Base-by-base conservation (phyloP, 2,888 invertebrate genomes). In the Coelinius sp. region DNA sequence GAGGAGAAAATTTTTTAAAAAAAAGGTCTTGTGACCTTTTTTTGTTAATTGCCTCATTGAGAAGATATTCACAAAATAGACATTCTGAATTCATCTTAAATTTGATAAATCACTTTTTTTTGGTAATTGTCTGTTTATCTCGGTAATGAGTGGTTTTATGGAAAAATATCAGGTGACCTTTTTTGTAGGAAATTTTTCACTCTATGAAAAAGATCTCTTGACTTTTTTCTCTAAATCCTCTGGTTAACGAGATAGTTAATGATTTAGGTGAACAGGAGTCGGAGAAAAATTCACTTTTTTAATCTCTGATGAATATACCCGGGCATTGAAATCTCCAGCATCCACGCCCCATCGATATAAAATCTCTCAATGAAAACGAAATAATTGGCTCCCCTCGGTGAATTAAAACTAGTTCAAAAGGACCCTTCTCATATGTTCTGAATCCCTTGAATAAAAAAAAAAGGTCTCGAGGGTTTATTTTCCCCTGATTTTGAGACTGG, bases 321-420 rank as follows among this genome's bases (percentile, higher is more conserved):
- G 14, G 35, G 59, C 59, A 59, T 59, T 59, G 27, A 59, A 59
- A 27, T 59, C 59, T 59, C 59, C 59, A 59, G 59, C 59, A 59
- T 59, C 59, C 59, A 59, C 59, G 59, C 59, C 59, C 59, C 59
- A 27, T 31, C 59, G 12, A 56, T 56, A 27, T 56, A 27, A 22
- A 27, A 7, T 27, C 59, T n/a, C 59, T 1, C 59, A 35, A 59
- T 59, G 1, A 59, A 56, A 27, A 1, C 14, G 27, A 56, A 27
- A 27, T 56, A 27, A 56, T 56, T 27, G 31, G n/a, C 17, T 59
- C 35, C 53, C 53, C 14, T 6, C 2, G 31, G 35, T 31, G 31
- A 59, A 31, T 17, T 7, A 17, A 20, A 31, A 7, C 56, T 22
- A 52, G 52, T 20, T 52, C 52, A 20, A 20, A 52, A 22, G 12